phyloP scores from a whole-genome alignment of 2,888 invertebrate genomes.

The Apomyelois bistriatella region DNA sequence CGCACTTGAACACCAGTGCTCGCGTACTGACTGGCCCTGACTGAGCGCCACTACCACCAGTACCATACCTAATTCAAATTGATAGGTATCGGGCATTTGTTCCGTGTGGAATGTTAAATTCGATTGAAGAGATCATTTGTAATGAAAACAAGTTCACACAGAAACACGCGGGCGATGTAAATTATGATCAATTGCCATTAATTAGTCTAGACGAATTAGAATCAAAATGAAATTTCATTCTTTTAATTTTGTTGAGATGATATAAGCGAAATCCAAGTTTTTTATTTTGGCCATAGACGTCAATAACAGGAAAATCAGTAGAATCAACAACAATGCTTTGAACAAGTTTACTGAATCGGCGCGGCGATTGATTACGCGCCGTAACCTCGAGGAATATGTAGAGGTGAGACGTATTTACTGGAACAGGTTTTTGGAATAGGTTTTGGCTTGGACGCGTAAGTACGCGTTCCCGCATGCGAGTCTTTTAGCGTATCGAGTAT shows the following conservation, averaged over 20 bases:
- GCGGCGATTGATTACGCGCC: neutral
- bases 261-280: too few relatives aligned
- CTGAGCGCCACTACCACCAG: conserved; percentile 42
- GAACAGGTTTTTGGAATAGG: too few relatives aligned
- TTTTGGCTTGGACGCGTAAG: too few relatives aligned
- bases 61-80: conserved; percentile 63
- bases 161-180: neutral
- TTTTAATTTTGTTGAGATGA: too few relatives aligned
- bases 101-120: conserved; percentile 38
- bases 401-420: too few relatives aligned
- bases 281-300: too few relatives aligned
- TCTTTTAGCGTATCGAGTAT: too few relatives aligned
- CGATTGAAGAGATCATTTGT: conserved; percentile 23
- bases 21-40: conserved; percentile 63
- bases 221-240: too few relatives aligned
- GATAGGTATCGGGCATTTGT: conserved; percentile 44
- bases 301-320: neutral
- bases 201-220: too few relatives aligned
- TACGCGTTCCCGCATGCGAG: too few relatives aligned
- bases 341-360: neutral
- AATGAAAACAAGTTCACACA: neutral
- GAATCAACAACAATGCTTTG: neutral
- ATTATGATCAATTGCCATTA: too few relatives aligned
- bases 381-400: conserved; percentile 3
- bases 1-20: conserved; percentile 60